Conservation (phyloP, 92 coral and sea anemone genomes). For the Epizoanthus illoricatus region DNA sequence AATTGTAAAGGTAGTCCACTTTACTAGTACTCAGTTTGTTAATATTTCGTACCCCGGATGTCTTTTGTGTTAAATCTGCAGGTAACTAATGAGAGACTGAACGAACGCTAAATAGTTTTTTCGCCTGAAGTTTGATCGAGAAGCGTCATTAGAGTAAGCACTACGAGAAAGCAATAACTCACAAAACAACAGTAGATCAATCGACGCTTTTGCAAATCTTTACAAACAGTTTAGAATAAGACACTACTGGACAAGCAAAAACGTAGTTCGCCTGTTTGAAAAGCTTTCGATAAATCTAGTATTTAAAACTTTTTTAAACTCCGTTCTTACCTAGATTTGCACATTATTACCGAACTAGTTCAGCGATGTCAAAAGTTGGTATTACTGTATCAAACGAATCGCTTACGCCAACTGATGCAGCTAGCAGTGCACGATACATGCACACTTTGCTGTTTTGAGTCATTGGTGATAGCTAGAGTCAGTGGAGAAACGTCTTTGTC, state of each 20-base stretch:
- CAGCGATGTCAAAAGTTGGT: not conserved
- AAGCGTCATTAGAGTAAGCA: not conserved
- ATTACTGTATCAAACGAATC: not conserved
- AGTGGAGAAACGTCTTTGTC: no score
- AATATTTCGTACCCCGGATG: no score
- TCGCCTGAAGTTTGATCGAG: not conserved
- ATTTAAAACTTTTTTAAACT: not conserved
- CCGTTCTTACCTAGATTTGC: not conserved
- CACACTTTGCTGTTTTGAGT: slow-evolving; percentile 3
- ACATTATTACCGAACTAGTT: not conserved
- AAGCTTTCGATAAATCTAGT: not conserved
- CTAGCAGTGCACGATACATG: not conserved
- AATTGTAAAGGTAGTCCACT: no score
- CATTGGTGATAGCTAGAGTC: not conserved
- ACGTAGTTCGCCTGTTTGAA: not conserved
- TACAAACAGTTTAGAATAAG: no score
- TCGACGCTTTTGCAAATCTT: no score
- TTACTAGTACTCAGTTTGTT: no score
- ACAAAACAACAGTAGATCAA: no score
- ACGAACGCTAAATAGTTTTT: not conserved
- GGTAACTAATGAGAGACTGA: slow-evolving; percentile 13
- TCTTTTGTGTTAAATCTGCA: not conserved
- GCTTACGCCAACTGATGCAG: not conserved
- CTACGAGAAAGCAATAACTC: not conserved
- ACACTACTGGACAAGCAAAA: not conserved